A percentile compares a stretch with the other conserved stretches of the same genome.
Conservation (phyloP, 2,113 vertebrate genomes). For the Hippocampus abdominalis region DNA sequence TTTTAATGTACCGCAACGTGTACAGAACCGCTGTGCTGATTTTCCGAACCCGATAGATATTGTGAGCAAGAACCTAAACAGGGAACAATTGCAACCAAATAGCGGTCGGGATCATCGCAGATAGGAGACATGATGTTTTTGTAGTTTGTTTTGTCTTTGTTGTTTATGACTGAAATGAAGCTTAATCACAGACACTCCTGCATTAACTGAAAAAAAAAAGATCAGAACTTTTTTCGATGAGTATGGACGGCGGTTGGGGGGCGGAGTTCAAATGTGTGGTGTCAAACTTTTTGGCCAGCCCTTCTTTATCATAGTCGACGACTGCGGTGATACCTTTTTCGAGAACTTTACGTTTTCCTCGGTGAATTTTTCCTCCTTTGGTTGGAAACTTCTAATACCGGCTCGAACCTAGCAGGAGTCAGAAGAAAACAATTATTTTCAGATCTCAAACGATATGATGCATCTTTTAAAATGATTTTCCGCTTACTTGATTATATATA, state of each 20-base stretch:
- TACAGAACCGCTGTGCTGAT: slow-evolving; percentile 90
- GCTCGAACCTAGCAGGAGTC: slow-evolving; percentile 80
- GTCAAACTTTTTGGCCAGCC: neutral
- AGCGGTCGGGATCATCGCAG: slow-evolving; percentile 55
- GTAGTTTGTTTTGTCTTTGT: too few species aligned
- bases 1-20: slow-evolving; percentile 90
- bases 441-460: neutral
- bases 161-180: slow-evolving; percentile 44
- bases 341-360: slow-evolving; percentile 88
- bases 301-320: neutral
- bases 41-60: slow-evolving; percentile 91
- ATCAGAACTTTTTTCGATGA: too few species aligned
- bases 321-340: slow-evolving; percentile 80
- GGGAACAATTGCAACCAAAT: slow-evolving; percentile 56
- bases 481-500: slow-evolving; percentile 89
- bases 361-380: slow-evolving; percentile 79
- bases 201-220: too few species aligned
- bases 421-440: neutral
- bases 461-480: neutral
- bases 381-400: slow-evolving; percentile 82
- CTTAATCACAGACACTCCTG: slow-evolving; percentile 27
- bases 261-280: too few species aligned
- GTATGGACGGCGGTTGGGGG: too few species aligned
- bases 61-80: slow-evolving; percentile 88
- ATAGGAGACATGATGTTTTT: slow-evolving; percentile 55